These are phyloP conservation scores for Loxodonta africana DNA, from an alignment of 2,113 vertebrate species.

Conservation along the genomic window DNA sequence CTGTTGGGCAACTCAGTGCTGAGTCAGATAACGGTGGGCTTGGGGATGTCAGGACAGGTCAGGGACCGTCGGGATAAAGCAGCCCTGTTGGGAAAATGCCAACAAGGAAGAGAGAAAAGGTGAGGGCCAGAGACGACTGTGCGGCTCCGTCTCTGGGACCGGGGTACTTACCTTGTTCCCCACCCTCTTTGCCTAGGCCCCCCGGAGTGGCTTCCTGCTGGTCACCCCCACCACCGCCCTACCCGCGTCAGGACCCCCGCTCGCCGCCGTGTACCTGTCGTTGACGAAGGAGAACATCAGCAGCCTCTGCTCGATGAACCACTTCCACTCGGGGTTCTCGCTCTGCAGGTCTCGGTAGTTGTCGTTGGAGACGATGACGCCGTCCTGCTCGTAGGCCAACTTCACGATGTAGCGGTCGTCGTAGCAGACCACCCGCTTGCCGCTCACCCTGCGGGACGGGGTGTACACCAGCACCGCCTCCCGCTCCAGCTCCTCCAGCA, in stretches of 20 bases:
- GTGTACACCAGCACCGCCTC: slow-evolving; percentile 94
- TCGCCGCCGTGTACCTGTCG: slow-evolving; percentile 89
- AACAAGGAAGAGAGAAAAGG: background rate
- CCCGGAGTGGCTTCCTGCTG: fast-evolving
- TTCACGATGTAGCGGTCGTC: slow-evolving; percentile 96
- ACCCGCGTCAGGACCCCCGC: fast-evolving
- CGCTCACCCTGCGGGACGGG: slow-evolving; percentile 93
- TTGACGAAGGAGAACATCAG: slow-evolving; percentile 97
- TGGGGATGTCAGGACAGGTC: background rate
- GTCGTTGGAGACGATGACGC: slow-evolving; percentile 96
- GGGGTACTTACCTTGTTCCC: background rate
- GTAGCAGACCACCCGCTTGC: slow-evolving; percentile 94
- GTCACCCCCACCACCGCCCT: fast-evolving
- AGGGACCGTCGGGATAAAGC: too few species aligned
- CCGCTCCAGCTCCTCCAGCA: slow-evolving; percentile 92
- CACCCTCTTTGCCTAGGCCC: fast-evolving
- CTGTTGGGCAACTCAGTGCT: background rate
- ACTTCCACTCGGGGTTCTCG: slow-evolving; percentile 95
- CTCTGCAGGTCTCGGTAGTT: slow-evolving; percentile 95
- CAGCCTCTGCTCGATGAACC: slow-evolving; percentile 95
- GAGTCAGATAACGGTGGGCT: background rate
- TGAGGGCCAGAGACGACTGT: background rate
- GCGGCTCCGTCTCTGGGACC: background rate
- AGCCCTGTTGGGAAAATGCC: background rate
- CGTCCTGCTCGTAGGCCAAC: slow-evolving; percentile 92